phyloP scores from a whole-genome alignment of 2,113 vertebrate species.

The Corydoras sp. region DNA sequence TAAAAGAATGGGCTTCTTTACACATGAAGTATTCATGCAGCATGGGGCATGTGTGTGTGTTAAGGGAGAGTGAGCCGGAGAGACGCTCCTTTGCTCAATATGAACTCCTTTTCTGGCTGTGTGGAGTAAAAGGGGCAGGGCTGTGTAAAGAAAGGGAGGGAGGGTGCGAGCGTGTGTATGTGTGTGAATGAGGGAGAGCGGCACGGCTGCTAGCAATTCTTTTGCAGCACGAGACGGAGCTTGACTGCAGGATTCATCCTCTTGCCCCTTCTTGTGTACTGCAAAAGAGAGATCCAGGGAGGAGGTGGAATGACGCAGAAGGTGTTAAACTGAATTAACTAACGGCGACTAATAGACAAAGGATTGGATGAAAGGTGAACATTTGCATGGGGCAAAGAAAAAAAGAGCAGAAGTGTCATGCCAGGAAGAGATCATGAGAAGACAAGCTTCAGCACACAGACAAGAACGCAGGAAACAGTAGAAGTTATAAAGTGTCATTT shows the following conservation, averaged over 20 bases:
- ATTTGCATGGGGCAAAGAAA: conserved; percentile 40
- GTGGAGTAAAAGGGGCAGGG: conserved; percentile 67
- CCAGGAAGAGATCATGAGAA: conserved; percentile 11
- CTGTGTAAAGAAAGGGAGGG: conserved; percentile 49
- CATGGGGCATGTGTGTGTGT: conserved; percentile 53
- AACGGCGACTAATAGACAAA: conserved; percentile 43
- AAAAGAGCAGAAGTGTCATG: conserved; percentile 28
- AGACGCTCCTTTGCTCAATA: conserved; percentile 62
- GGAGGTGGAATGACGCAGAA: conserved; percentile 28
- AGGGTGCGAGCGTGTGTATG: conserved; percentile 16
- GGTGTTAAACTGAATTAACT: conserved; percentile 36
- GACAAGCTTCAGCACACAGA: conserved; percentile 14
- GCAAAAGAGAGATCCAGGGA: conserved; percentile 28
- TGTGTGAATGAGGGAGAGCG: conserved; percentile 42
- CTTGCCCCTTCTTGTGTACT: conserved; percentile 28
- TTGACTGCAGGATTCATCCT: conserved; percentile 42
- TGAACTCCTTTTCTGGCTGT: conserved; percentile 72
- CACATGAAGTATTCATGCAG: conserved; percentile 74
- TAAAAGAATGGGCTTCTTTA: conserved; percentile 66
- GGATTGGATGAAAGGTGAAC: conserved; percentile 7
- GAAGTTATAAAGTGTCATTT: not conserved
- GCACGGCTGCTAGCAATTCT: conserved; percentile 70
- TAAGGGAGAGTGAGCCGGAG: conserved; percentile 48
- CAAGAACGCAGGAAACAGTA: not conserved
- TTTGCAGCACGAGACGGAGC: conserved; percentile 58